phyloP scores from a whole-genome alignment of 2,113 vertebrate species.

The Burhinus bistriatus region DNA sequence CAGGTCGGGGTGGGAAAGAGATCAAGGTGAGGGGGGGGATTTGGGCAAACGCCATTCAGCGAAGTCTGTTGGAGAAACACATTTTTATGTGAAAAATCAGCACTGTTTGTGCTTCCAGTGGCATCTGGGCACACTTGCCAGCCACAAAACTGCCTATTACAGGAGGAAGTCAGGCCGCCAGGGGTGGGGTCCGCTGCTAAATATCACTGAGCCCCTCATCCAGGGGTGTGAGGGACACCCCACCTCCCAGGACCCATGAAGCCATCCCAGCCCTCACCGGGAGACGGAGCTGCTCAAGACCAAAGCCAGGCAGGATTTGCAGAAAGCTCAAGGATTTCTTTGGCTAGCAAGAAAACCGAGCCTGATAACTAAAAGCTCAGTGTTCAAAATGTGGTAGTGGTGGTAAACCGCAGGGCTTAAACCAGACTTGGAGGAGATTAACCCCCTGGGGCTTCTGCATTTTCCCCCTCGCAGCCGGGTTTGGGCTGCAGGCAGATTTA shows the following conservation, averaged over 20 bases:
- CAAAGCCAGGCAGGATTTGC: not conserved
- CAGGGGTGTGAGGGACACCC: not conserved
- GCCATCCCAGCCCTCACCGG: not conserved
- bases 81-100: not conserved
- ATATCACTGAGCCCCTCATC: too few relatives aligned
- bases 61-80: not conserved
- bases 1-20: not conserved
- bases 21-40: not conserved
- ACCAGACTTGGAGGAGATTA: not conserved
- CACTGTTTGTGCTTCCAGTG: not conserved
- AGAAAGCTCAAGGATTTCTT: not conserved
- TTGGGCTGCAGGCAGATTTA: not conserved
- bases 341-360: not conserved
- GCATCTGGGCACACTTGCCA: not conserved
- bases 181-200: not conserved
- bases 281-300: not conserved
- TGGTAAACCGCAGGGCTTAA: not conserved
- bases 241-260: not conserved
- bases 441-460: not conserved
- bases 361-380: not conserved
- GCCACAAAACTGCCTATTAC: not conserved
- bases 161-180: not conserved
- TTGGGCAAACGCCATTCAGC: not conserved
- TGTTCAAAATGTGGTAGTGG: not conserved
- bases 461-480: not conserved